These are phyloP conservation scores for Idaea biselata DNA, from an alignment of 2,888 invertebrate species.

Conservation along the genomic window DNA sequence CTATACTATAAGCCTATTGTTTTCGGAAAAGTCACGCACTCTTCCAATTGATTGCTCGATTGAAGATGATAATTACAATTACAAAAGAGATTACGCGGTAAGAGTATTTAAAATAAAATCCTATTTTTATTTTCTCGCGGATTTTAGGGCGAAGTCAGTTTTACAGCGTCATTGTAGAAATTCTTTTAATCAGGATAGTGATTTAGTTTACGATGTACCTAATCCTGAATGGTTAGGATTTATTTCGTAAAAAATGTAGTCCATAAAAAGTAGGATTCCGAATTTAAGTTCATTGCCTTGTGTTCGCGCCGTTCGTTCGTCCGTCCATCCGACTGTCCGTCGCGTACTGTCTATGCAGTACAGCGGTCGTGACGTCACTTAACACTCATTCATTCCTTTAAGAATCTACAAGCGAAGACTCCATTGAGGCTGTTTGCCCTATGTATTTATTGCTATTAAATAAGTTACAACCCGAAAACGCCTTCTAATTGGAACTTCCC, in stretches of 20 bases:
- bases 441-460: too few species aligned
- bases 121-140: slow-evolving; percentile 10
- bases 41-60: slow-evolving; percentile 52
- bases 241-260: neutral
- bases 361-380: too few species aligned
- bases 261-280: neutral
- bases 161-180: neutral
- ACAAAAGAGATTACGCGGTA: slow-evolving; percentile 35
- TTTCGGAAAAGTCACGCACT: slow-evolving; percentile 73
- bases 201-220: neutral
- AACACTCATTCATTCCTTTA: too few species aligned
- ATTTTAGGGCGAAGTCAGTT: neutral
- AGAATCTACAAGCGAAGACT: too few species aligned
- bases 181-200: neutral
- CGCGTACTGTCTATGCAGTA: too few species aligned
- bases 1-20: slow-evolving; percentile 65
- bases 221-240: neutral
- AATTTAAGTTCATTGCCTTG: neutral
- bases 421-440: too few species aligned
- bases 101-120: slow-evolving; percentile 10
- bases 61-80: slow-evolving; percentile 55
- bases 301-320: too few species aligned
- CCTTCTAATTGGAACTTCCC: too few species aligned
- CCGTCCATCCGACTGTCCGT: too few species aligned
- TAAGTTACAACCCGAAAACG: too few species aligned